A percentile compares a stretch with the other conserved stretches of the same genome.
phyloP scores from a whole-genome alignment of 2,797 vertebrate species.

The Mergus octosetaceus region DNA sequence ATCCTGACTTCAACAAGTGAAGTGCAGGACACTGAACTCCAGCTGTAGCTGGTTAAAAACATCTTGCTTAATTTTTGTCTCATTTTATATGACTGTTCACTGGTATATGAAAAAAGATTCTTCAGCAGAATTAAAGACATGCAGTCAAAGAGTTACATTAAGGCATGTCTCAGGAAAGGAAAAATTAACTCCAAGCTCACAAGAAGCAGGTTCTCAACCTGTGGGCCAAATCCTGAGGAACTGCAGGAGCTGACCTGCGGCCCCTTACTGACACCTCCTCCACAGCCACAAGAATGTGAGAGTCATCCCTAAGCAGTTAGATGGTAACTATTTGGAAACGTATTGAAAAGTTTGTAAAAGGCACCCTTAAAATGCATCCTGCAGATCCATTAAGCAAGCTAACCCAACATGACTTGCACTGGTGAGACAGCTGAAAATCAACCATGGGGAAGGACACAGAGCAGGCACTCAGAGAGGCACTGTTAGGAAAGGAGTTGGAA shows the following conservation, averaged over 20 bases:
- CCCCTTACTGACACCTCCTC: background rate
- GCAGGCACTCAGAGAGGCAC: background rate
- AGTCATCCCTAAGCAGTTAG: background rate
- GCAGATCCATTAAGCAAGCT: background rate
- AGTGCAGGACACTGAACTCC: background rate
- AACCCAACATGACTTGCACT: background rate
- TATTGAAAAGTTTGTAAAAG: background rate
- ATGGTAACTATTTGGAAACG: background rate
- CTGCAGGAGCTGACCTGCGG: rapidly evolving
- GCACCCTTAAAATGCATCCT: background rate
- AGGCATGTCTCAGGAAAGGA: background rate
- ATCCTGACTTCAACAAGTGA: background rate
- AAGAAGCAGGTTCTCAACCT: background rate
- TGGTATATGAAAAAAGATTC: background rate
- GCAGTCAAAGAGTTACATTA: background rate
- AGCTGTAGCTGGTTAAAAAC: background rate
- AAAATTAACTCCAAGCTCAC: background rate
- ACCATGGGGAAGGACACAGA: background rate
- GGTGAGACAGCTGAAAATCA: background rate
- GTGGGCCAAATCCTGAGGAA: background rate
- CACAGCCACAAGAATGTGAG: background rate
- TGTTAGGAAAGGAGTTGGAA: background rate
- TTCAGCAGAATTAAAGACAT: background rate
- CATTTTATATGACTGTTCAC: background rate
- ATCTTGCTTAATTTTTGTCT: background rate